Evolutionary conservation across 2,113 vertebrate genomes (phyloP).

Genomic region (Nettapus auritus): DNA sequence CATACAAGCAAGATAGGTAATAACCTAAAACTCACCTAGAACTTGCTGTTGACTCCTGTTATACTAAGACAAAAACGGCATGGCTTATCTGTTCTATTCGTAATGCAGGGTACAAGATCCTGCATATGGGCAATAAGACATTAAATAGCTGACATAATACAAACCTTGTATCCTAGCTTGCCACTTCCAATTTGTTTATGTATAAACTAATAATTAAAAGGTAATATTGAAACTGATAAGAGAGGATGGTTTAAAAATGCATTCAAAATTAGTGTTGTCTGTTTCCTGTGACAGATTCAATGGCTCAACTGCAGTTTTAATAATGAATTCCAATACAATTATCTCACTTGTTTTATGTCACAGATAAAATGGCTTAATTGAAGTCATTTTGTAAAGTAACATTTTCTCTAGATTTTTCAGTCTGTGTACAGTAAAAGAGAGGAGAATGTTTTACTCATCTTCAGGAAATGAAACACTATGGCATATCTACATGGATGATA

Average conservation of each 20-base stretch:
- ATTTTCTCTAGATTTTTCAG: not conserved
- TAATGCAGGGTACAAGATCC: not conserved
- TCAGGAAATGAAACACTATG: not conserved
- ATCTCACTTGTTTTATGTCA: not conserved
- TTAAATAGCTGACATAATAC: not conserved
- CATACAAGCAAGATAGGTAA: not conserved
- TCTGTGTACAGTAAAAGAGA: not conserved
- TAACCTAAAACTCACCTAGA: not conserved
- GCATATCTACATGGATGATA: not conserved
- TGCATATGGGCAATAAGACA: not conserved
- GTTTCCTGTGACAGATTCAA: not conserved
- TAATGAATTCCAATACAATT: not conserved
- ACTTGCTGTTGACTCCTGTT: not conserved
- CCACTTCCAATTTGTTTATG: not conserved
- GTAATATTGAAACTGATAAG: not conserved
- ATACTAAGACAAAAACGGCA: not conserved
- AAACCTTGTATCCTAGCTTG: not conserved
- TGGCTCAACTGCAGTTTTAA: not conserved
- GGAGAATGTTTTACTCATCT: not conserved
- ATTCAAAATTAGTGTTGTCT: not conserved
- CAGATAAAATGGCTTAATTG: not conserved
- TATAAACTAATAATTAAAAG: too few species aligned
- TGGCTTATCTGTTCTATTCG: not conserved
- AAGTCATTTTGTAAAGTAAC: not conserved
- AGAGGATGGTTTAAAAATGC: not conserved